These are phyloP conservation scores for Rhodeus uyekii DNA, from an alignment of 2,797 vertebrate species.

Conservation along the genomic window DNA sequence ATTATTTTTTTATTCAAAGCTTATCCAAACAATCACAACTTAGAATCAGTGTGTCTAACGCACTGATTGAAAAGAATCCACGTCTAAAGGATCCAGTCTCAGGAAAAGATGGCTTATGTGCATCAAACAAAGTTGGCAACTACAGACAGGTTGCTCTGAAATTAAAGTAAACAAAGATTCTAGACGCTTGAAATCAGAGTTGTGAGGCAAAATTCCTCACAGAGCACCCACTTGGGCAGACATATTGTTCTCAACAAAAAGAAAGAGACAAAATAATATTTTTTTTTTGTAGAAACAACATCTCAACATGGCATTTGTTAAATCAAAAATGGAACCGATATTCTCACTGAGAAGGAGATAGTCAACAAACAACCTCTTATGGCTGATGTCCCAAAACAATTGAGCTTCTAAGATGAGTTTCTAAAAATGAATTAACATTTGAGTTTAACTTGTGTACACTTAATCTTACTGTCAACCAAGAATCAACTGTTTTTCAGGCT, in stretches of 20 bases:
- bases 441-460: not conserved
- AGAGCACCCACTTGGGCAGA: not conserved
- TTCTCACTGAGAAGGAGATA: conserved; percentile 38
- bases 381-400: conserved; percentile 11
- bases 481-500: too few relatives aligned
- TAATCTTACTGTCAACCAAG: not conserved
- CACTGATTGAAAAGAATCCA: conserved; percentile 27
- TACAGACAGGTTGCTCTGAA: conserved; percentile 41
- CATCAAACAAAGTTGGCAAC: conserved; percentile 4
- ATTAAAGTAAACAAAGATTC: not conserved
- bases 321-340: conserved; percentile 43
- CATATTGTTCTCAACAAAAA: not conserved
- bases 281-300: too few relatives aligned
- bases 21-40: conserved; percentile 32
- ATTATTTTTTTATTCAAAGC: conserved; percentile 30
- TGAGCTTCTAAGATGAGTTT: not conserved
- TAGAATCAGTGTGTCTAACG: conserved; percentile 34
- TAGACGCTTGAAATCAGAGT: conserved; percentile 21
- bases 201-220: conserved; percentile 25
- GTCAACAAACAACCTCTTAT: conserved; percentile 27
- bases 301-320: conserved; percentile 1
- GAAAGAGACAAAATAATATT: too few relatives aligned
- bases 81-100: conserved; percentile 19
- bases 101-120: conserved; percentile 15
- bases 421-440: too few relatives aligned